Percentiles rank a stretch among this genome's conserved stretches.
phyloP scores from a whole-genome alignment of 2,888 invertebrate species.

The Pemphredon lugubris region DNA sequence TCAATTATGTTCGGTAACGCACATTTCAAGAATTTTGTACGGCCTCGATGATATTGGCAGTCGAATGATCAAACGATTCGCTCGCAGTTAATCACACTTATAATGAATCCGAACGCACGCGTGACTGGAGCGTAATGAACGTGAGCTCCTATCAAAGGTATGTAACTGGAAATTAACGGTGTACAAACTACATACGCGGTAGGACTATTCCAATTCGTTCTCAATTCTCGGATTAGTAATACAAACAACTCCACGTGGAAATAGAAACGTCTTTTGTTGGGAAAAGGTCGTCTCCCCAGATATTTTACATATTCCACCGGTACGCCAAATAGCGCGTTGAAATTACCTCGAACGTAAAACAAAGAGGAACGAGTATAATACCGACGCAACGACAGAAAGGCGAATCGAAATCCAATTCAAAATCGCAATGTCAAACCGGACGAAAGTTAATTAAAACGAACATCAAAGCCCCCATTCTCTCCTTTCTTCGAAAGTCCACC shows the following conservation, averaged over 20 bases:
- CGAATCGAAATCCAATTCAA: background rate
- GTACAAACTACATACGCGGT: too few relatives aligned
- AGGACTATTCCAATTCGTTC: constrained; percentile 36
- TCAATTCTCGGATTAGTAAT: constrained; percentile 32
- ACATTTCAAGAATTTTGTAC: constrained; percentile 37
- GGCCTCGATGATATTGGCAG: constrained; percentile 38
- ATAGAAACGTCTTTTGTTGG: too few relatives aligned
- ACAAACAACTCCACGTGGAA: constrained; percentile 29
- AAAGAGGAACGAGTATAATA: background rate
- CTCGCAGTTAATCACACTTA: constrained; percentile 50
- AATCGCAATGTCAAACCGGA: constrained; percentile 7
- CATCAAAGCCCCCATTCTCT: constrained; percentile 22
- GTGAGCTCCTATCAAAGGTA: constrained; percentile 36
- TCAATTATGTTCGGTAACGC: constrained; percentile 14
- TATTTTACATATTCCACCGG: constrained; percentile 19
- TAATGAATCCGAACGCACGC: constrained; percentile 47
- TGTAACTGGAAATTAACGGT: constrained; percentile 43
- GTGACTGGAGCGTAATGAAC: constrained; percentile 34
- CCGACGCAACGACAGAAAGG: background rate
- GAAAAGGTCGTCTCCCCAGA: background rate
- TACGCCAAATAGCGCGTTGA: constrained; percentile 20
- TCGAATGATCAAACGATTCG: constrained; percentile 50
- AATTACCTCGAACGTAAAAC: constrained; percentile 17
- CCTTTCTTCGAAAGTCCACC: constrained; percentile 15
- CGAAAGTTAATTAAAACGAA: constrained; percentile 33